Evolutionary conservation across 1,140 invertebrate species (phyloP).

Genomic region (Drosophila trapezifrons): DNA sequence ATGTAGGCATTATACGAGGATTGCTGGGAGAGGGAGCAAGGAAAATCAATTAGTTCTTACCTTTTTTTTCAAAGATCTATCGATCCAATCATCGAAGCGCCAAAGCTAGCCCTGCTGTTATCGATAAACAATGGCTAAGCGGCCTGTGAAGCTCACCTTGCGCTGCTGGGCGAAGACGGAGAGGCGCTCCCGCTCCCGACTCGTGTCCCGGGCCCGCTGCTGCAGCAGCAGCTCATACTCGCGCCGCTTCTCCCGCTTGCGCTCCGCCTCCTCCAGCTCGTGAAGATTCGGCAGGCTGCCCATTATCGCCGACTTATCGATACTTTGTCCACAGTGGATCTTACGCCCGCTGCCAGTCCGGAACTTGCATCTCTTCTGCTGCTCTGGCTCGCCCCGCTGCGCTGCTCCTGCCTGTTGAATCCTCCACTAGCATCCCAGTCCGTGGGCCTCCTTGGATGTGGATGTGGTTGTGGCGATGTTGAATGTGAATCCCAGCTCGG

Average conservation of each 20-base stretch:
- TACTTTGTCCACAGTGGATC: conserved; percentile 4
- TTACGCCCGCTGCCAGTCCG: conserved; percentile 1
- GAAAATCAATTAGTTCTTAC: background rate
- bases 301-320: conserved; percentile 80
- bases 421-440: conserved; percentile 23
- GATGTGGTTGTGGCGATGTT: background rate
- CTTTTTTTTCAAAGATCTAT: background rate
- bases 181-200: conserved; percentile 76
- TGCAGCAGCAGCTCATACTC: conserved; percentile 81
- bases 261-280: conserved; percentile 84
- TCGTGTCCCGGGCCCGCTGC: conserved; percentile 73
- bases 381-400: conserved; percentile 14
- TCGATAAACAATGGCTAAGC: background rate
- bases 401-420: conserved; percentile 5
- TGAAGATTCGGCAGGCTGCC: conserved; percentile 88
- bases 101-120: background rate
- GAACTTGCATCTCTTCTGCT: conserved; percentile 10
- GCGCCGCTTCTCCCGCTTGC: conserved; percentile 78
- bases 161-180: conserved; percentile 66
- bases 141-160: conserved; percentile 59
- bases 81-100: background rate
- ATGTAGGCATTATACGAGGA: conserved; percentile 77
- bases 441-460: background rate
- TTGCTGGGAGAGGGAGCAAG: conserved; percentile 45
- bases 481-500: conserved; percentile 6